Conservation (phyloP, 2,797 vertebrate genomes). For the Halcyon chelicuti region DNA sequence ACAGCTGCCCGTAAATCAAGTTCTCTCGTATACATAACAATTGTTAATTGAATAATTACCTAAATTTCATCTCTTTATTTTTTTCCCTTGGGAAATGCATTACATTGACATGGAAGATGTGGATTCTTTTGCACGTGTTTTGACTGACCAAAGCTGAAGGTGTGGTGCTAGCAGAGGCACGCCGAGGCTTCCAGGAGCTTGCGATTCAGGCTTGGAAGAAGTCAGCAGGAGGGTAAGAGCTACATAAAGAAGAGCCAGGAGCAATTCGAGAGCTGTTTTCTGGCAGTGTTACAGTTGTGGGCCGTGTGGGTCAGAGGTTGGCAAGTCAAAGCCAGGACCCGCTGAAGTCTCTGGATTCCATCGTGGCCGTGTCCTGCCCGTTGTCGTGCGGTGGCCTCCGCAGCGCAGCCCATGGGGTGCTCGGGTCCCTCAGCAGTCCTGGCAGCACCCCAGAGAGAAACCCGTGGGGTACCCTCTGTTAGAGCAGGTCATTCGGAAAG, state of each 20-base stretch:
- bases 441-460: no score
- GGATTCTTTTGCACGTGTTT: not conserved
- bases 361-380: not conserved
- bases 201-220: not conserved
- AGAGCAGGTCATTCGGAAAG: not conserved
- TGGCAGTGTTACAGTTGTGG: not conserved
- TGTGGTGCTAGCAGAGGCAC: not conserved
- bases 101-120: not conserved
- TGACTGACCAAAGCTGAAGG: not conserved
- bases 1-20: conserved; percentile 55
- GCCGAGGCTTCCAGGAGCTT: not conserved
- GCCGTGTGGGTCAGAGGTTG: not conserved
- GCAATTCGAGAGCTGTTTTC: not conserved
- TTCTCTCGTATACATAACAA: conserved; percentile 12
- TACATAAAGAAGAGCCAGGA: not conserved
- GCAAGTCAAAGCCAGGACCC: not conserved
- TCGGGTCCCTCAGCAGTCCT: not conserved
- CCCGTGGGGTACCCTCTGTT: not conserved
- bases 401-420: fast-evolving
- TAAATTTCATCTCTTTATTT: not conserved
- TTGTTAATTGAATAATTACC: conserved; percentile 66
- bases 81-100: not conserved
- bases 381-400: not conserved
- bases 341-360: not conserved
- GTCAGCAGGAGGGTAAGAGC: not conserved